Evolutionary conservation across 53 echinoderm and acorn worm genomes (phyloP), one percentile per base, ranked within the genome.

Genomic region (Crossaster papposus): DNA sequence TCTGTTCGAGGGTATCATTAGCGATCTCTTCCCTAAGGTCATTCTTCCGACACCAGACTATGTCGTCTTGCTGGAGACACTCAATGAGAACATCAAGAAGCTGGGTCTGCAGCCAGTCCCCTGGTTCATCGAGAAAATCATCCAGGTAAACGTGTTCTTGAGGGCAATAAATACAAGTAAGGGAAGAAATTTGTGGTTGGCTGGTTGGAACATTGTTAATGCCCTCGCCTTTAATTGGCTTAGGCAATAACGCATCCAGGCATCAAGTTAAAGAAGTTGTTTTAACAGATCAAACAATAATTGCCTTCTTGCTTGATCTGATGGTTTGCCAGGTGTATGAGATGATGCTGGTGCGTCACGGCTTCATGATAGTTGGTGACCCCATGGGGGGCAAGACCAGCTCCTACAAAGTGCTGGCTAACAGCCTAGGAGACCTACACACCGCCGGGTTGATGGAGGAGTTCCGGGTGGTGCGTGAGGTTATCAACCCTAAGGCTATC

Each of bases 271-370:
- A n/a, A n/a, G n/a, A n/a, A n/a, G n/a, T n/a, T n/a, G n/a, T n/a
- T n/a, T n/a, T n/a, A n/a, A n/a, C n/a, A n/a, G n/a, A n/a, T n/a
- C n/a, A n/a, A n/a, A n/a, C n/a, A n/a, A n/a, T 23, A 18, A 62
- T 62, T 62, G 12, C 17, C 17, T 17, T 17, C 17, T 62, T 62
- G 62, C 17, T 62, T 62, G 62, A 50, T 88, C n/a, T 79, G 64
- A 4, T 51, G 53, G 29, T 64, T 10, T 34, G 20, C 64, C 65
- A 97, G 97, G 90, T 98, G 17, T 98, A 96, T 81, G 98, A 98
- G 89, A 98, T 98, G 98, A 98, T 98, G 98, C 84, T 98, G 89
- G 98, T 98, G 15, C 93, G 98, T 81, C 98, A 98, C 54, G 98
- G 98, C 79, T 98, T 98, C 92, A 98, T 98, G 98, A 98, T 98